A percentile compares a stretch with the other conserved stretches of the same genome.
phyloP scores from a whole-genome alignment of 37 sponge, comb jelly and placozoan species.

The Chondrilla cf. caribensis region DNA sequence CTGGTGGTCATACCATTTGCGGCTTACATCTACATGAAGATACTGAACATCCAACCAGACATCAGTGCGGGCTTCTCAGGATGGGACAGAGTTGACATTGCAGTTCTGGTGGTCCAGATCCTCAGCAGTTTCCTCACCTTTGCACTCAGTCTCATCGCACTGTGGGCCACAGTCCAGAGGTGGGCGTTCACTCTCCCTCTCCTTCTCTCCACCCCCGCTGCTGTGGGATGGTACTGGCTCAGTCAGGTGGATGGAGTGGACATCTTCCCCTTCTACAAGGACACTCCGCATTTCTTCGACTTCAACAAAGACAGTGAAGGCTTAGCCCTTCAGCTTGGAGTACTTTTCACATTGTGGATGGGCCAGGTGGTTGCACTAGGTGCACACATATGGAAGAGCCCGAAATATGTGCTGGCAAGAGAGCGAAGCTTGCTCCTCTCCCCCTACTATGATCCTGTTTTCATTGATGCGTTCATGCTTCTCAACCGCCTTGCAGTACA shows the following conservation, averaged over 20 bases:
- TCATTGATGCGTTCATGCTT: conserved; percentile 66
- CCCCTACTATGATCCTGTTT: conserved; percentile 67
- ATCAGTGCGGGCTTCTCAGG: not conserved
- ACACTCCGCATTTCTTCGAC: not conserved
- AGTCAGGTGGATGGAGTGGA: not conserved
- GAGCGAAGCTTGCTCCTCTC: conserved; percentile 67
- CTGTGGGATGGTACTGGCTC: conserved; percentile 11
- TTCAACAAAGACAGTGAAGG: not conserved
- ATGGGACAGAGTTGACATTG: conserved; percentile 7
- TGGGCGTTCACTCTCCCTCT: conserved; percentile 49
- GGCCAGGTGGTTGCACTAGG: conserved; percentile 51
- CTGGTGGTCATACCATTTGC: conserved; percentile 51
- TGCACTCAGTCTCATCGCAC: conserved; percentile 26
- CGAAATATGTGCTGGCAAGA: conserved; percentile 49
- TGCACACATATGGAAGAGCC: conserved; percentile 32
- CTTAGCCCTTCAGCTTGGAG: not conserved
- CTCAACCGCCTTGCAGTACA: conserved; percentile 54
- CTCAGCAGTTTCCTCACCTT: conserved; percentile 41
- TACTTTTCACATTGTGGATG: conserved; percentile 27
- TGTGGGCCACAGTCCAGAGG: conserved; percentile 30
- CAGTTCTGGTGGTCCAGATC: conserved; percentile 34
- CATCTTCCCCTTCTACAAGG: not conserved
- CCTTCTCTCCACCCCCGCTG: conserved; percentile 49
- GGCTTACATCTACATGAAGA: conserved; percentile 11
- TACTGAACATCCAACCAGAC: not conserved